phyloP scores from a whole-genome alignment of 1,140 invertebrate species.

The Agrilus planipennis region DNA sequence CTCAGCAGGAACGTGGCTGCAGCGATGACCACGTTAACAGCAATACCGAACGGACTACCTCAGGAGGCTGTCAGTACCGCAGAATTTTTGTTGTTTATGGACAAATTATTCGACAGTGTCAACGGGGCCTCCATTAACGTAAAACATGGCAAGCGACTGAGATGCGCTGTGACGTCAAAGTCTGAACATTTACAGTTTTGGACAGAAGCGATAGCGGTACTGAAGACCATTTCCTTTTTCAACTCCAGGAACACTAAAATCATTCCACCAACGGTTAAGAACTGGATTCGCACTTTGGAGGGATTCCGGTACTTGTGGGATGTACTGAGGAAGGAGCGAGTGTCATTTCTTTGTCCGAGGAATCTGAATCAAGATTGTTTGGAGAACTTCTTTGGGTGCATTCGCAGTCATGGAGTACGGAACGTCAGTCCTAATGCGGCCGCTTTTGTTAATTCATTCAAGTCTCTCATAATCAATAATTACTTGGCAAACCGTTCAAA shows the following conservation, averaged over 20 bases:
- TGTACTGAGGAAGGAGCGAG: not conserved
- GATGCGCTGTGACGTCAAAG: conserved; percentile 17
- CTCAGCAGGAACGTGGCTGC: too few relatives aligned
- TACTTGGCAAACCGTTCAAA: conserved; percentile 11
- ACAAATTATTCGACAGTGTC: conserved; percentile 23
- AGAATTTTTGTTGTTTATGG: conserved; percentile 22
- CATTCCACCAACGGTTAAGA: conserved; percentile 21
- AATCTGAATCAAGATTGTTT: conserved; percentile 6
- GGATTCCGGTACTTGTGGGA: conserved; percentile 16
- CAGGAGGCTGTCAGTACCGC: conserved; percentile 20
- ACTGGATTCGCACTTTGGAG: conserved; percentile 25
- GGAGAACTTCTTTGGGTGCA: conserved; percentile 6
- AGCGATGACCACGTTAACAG: too few relatives aligned
- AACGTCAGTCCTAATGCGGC: conserved; percentile 4
- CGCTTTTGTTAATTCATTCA: conserved; percentile 11
- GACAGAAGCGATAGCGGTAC: conserved; percentile 13
- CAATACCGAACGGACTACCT: too few relatives aligned
- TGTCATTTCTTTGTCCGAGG: conserved; percentile 5
- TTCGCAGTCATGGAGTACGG: conserved; percentile 7
- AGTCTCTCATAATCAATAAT: conserved; percentile 12
- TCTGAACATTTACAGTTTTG: conserved; percentile 23
- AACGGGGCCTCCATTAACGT: conserved; percentile 16
- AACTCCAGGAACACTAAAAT: conserved; percentile 9
- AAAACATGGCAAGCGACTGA: conserved; percentile 19
- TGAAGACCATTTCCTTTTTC: conserved; percentile 21